Evolutionary conservation across 2,888 invertebrate species (phyloP).

Genomic region (Cephus pulcher): DNA sequence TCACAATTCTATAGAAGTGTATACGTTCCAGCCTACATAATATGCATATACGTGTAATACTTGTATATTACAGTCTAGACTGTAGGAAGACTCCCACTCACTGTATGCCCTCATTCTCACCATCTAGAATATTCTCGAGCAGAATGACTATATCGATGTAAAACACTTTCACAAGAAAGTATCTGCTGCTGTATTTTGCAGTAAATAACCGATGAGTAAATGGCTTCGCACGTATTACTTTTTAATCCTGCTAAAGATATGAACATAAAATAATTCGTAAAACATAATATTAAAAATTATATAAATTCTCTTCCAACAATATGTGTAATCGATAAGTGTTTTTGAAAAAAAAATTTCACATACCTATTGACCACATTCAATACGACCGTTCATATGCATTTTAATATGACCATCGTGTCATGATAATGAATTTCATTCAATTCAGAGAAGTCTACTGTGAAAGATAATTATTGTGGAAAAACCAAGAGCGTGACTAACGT

Average conservation of each 20-base stretch:
- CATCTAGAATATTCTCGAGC: slow-evolving; percentile 23
- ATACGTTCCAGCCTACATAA: background rate
- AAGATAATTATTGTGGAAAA: background rate
- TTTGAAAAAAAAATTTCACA: background rate
- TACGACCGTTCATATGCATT: background rate
- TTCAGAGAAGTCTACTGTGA: background rate
- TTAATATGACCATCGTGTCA: background rate
- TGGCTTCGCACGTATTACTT: background rate
- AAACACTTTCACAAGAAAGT: slow-evolving; percentile 38
- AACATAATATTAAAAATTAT: background rate
- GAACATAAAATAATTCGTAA: background rate
- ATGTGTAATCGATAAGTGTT: background rate
- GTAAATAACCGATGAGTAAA: background rate
- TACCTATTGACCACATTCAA: background rate
- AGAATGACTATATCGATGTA: slow-evolving; percentile 16
- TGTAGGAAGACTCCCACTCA: slow-evolving; percentile 15
- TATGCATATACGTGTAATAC: background rate
- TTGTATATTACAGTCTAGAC: background rate
- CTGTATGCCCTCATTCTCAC: slow-evolving; percentile 26
- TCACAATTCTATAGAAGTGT: background rate
- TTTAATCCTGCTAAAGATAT: background rate
- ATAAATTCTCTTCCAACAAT: background rate
- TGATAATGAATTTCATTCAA: background rate
- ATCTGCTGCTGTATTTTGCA: slow-evolving; percentile 4
- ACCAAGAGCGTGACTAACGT: background rate